Evolutionary conservation across 1,140 invertebrate genomes (phyloP).

Genomic region (Mamestra configurata): DNA sequence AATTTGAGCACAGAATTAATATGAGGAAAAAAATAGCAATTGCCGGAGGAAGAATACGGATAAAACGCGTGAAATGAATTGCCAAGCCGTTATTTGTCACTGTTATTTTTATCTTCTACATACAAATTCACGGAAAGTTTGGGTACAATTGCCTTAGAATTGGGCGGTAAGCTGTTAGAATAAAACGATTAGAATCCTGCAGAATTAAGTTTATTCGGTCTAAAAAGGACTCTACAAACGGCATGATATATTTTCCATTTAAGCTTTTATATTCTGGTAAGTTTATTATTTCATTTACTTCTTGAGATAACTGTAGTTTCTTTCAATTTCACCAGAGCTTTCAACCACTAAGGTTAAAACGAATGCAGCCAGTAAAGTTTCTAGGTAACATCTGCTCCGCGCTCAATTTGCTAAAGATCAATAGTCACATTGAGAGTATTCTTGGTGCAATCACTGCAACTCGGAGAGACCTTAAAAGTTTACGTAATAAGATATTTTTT

Average conservation of each 20-base stretch:
- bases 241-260: too few species aligned
- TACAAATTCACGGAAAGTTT: not conserved
- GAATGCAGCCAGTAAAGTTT: not conserved
- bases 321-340: too few species aligned
- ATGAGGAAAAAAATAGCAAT: not conserved
- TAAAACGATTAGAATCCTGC: not conserved
- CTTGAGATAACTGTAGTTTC: too few species aligned
- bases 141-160: not conserved
- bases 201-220: too few species aligned
- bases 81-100: not conserved
- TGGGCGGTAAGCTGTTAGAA: not conserved
- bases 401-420: not conserved
- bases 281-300: too few species aligned
- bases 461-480: too few species aligned
- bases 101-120: slow-evolving; percentile 9
- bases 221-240: too few species aligned
- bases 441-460: too few species aligned
- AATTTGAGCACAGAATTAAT: slow-evolving; percentile 12
- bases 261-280: too few species aligned
- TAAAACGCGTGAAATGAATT: slow-evolving; percentile 25
- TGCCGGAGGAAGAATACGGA: not conserved
- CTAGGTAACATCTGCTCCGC: not conserved
- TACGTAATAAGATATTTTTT: too few species aligned
- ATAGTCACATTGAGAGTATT: not conserved
- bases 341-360: too few species aligned